Base-by-base conservation (phyloP, 2,113 vertebrate genomes). In the Thamnophis sirtalis region DNA sequence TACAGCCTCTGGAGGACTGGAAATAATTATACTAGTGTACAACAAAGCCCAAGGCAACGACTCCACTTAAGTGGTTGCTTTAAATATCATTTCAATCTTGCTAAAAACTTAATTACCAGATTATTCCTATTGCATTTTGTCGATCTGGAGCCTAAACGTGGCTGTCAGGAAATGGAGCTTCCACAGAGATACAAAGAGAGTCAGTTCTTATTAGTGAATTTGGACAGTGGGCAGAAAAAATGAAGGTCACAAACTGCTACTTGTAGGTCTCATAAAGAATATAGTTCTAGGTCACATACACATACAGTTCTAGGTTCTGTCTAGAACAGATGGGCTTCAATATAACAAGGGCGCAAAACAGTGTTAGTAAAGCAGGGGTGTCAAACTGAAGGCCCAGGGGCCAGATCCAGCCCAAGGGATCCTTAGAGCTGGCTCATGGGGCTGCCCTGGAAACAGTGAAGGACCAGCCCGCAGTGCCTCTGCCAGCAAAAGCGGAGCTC, bases 141-240 rank as follows among this genome's bases (percentile, higher is more conserved):
- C 95, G 98, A 99, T 96, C 96, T 98, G 93, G 98, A 98, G 94
- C 98, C 98, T 95, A 98, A 98, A 97, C 96, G 98, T 95, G 98
- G 98, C 68, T 91, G 98, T 95, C 98, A 98, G 96, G 98, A 98
- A 95, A 98, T 97, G 95, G 98, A 98, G 97, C 97, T 99, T 96
- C 97, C 97, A 97, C 98, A 97, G 95, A 98, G 97, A 95, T 98
- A 98, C 96, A 97, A 97, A 88, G 98, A 98, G 92, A 97, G 96
- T 0, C 97, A 98, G 96, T 97, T 56, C 97, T 98, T 87, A 96
- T 94, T 84, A 94, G 96, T 89, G 97, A 98, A 97, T 97, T 94
- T 92, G 97, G 97, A 92, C 96, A 98, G 91, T 90, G 97, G 94
- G 95, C 94, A 33, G 97, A 98, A 94, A 94, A 98, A 98, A 49